Evolutionary conservation across 2,888 invertebrate species (phyloP).

Genomic region (Dicycla oo): DNA sequence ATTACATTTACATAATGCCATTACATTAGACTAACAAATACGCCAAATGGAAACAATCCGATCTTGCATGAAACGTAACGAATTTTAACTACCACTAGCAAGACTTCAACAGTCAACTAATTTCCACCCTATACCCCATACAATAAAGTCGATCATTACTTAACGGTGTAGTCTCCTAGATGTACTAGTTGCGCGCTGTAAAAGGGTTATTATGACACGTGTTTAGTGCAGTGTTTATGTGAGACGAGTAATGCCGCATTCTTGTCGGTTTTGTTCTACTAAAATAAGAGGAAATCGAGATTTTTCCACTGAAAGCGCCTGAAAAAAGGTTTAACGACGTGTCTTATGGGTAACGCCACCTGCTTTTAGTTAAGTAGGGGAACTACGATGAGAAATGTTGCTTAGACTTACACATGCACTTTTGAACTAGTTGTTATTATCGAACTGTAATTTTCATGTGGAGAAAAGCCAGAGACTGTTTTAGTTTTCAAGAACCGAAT

Average conservation of each 20-base stretch:
- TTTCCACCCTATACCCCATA: accelerated
- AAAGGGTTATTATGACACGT: conserved; percentile 58
- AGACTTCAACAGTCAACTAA: neutral
- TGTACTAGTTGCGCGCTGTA: conserved; percentile 46
- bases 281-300: conserved; percentile 11
- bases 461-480: neutral
- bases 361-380: neutral
- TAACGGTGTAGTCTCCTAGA: conserved; percentile 15
- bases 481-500: too few species aligned
- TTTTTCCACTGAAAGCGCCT: neutral
- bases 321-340: conserved; percentile 26
- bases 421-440: neutral
- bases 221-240: conserved; percentile 62
- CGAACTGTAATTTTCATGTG: neutral
- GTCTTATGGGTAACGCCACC: conserved; percentile 27
- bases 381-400: neutral
- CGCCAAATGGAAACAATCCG: conserved; percentile 56
- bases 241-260: conserved; percentile 49
- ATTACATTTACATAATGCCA: conserved; percentile 14
- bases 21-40: conserved; percentile 26
- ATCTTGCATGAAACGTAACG: conserved; percentile 45
- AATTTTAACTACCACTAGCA: conserved; percentile 44
- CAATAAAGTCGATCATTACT: conserved; percentile 1
- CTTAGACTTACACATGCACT: neutral
- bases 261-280: conserved; percentile 29